Conservation (phyloP, 2,113 vertebrate genomes). For the Meriones unguiculatus region DNA sequence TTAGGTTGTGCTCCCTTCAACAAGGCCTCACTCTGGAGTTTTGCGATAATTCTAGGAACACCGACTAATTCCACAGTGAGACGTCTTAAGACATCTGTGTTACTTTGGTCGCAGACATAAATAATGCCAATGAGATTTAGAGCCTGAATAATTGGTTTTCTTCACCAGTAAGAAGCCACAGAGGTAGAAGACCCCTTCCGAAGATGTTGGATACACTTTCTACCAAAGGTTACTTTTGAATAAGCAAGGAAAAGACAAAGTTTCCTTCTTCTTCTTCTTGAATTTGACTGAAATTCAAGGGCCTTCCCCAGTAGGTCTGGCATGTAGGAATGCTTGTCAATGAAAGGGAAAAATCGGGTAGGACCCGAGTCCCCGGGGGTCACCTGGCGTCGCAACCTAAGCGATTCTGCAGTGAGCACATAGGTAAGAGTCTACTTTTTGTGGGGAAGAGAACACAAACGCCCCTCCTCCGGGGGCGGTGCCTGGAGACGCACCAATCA, state of each 20-base stretch:
- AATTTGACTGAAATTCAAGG: neutral
- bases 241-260: slow-evolving; percentile 44
- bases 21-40: neutral
- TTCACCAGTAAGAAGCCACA: neutral
- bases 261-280: neutral
- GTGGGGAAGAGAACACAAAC: slow-evolving; percentile 77
- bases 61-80: neutral
- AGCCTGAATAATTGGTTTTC: neutral
- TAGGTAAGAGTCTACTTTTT: slow-evolving; percentile 22
- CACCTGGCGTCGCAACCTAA: neutral
- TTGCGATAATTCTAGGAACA: neutral
- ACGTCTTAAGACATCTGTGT: slow-evolving; percentile 61
- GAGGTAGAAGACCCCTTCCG: neutral
- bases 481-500: slow-evolving; percentile 78
- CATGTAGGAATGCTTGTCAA: neutral
- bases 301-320: neutral
- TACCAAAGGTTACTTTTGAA: neutral
- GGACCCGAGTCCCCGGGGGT: neutral
- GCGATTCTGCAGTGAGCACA: neutral
- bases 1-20: neutral
- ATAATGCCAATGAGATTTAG: neutral
- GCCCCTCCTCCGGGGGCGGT: neutral
- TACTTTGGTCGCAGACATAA: slow-evolving; percentile 60
- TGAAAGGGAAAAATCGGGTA: neutral
- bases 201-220: neutral